phyloP scores from a whole-genome alignment of 2,113 vertebrate genomes.

The Turdus rufiventris region DNA sequence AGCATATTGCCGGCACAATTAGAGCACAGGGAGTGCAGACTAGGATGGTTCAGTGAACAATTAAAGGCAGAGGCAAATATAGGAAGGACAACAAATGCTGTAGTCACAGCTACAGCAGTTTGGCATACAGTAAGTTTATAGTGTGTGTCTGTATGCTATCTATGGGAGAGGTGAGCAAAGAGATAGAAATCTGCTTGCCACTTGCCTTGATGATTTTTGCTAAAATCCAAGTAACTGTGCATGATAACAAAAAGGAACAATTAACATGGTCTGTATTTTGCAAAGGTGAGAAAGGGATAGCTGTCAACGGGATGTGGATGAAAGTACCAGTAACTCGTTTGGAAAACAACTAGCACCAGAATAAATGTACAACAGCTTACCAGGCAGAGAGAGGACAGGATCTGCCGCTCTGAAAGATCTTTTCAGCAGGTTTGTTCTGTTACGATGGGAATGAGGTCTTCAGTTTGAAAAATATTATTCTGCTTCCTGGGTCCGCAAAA shows the following conservation, averaged over 20 bases:
- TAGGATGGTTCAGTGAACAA: background rate
- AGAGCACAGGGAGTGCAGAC: background rate
- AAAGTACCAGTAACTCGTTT: background rate
- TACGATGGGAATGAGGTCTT: background rate
- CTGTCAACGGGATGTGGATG: background rate
- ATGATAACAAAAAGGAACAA: background rate
- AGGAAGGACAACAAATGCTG: background rate
- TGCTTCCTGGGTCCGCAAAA: conserved; percentile 19
- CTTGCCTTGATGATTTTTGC: background rate
- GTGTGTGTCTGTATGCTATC: background rate
- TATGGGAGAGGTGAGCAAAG: background rate
- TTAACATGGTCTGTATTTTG: background rate
- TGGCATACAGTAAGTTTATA: background rate
- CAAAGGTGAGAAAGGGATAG: background rate
- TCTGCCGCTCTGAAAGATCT: background rate
- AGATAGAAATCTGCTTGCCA: background rate
- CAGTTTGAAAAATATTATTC: conserved; percentile 26
- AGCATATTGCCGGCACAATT: background rate
- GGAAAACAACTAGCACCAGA: conserved; percentile 5
- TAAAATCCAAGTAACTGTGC: background rate
- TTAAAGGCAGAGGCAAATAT: background rate
- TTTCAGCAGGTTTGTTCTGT: background rate
- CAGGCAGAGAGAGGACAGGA: background rate
- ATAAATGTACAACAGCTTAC: conserved; percentile 29
- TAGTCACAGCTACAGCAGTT: background rate